phyloP scores from a whole-genome alignment of 2,113 vertebrate genomes.

The Conger conger region DNA sequence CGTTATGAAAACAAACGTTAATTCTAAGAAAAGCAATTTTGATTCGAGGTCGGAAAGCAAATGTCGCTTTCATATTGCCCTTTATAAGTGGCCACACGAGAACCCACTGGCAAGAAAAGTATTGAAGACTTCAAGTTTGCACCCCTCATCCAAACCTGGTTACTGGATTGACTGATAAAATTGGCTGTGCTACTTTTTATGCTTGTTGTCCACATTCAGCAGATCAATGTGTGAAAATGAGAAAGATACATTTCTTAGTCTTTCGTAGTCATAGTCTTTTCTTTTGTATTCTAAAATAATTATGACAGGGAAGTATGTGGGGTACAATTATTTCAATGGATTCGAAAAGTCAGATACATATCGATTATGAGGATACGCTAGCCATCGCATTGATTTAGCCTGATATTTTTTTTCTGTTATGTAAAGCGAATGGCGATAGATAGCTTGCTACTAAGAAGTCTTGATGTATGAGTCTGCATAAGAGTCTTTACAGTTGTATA shows the following conservation, averaged over 20 bases:
- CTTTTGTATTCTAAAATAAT: background rate
- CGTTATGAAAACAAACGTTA: background rate
- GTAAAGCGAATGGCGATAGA: background rate
- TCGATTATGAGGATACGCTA: background rate
- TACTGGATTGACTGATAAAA: background rate
- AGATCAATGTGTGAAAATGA: background rate
- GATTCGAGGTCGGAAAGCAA: background rate
- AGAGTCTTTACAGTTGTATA: background rate
- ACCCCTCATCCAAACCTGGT: constrained; percentile 17
- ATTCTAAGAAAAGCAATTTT: background rate
- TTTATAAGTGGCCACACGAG: constrained; percentile 22
- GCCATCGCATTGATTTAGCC: no score
- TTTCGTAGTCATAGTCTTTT: no score
- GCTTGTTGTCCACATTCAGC: constrained; percentile 13
- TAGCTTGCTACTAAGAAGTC: background rate
- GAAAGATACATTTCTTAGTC: background rate
- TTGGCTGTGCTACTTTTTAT: background rate
- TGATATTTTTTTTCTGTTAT: no score
- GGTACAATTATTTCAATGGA: background rate
- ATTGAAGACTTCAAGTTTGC: constrained; percentile 24
- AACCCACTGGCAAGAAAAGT: constrained; percentile 30
- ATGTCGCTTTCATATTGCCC: background rate
- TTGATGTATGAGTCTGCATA: background rate
- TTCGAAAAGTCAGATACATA: background rate
- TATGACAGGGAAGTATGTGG: no score